Percentiles rank a stretch among this genome's conserved stretches.
These are phyloP conservation scores for Hydractinia echinata DNA, from an alignment of 30 jellyfish, hydroid and myxozoan species.

Conservation along the genomic window DNA sequence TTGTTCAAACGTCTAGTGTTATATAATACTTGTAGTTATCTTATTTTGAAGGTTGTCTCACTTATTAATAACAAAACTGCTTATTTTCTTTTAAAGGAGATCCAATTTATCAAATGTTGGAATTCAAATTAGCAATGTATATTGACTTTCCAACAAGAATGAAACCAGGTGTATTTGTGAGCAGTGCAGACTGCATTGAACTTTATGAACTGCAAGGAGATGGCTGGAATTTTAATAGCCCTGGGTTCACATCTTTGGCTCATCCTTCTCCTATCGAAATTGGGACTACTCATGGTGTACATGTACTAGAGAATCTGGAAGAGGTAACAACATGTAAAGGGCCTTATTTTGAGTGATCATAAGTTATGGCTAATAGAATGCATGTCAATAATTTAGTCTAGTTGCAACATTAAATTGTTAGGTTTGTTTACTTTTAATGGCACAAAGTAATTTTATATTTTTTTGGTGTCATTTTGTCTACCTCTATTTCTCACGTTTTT, in stretches of 20 bases:
- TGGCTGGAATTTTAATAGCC: slow-evolving; percentile 59
- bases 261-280: slow-evolving; percentile 93
- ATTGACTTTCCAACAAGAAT: slow-evolving; percentile 81
- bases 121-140: slow-evolving; percentile 81
- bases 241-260: slow-evolving; percentile 86
- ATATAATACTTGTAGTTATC: too few relatives aligned
- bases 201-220: slow-evolving; percentile 74
- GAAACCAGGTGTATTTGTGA: slow-evolving; percentile 85
- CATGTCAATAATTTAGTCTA: too few relatives aligned
- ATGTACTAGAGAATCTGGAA: slow-evolving; percentile 48
- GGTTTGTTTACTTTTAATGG: too few relatives aligned
- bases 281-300: slow-evolving; percentile 94
- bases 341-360: too few relatives aligned
- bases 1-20: too few relatives aligned
- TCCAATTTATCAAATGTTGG: slow-evolving; percentile 83
- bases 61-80: too few relatives aligned
- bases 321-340: neutral
- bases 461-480: too few relatives aligned
- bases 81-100: slow-evolving; percentile 43
- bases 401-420: too few relatives aligned
- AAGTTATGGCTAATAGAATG: too few relatives aligned
- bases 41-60: too few relatives aligned
- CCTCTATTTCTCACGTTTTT: too few relatives aligned
- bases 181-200: slow-evolving; percentile 88
- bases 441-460: too few relatives aligned